A percentile compares a stretch with the other conserved stretches of the same genome.
Conservation (phyloP, 2,113 vertebrate species). For the Melanotaenia duboulayi region DNA sequence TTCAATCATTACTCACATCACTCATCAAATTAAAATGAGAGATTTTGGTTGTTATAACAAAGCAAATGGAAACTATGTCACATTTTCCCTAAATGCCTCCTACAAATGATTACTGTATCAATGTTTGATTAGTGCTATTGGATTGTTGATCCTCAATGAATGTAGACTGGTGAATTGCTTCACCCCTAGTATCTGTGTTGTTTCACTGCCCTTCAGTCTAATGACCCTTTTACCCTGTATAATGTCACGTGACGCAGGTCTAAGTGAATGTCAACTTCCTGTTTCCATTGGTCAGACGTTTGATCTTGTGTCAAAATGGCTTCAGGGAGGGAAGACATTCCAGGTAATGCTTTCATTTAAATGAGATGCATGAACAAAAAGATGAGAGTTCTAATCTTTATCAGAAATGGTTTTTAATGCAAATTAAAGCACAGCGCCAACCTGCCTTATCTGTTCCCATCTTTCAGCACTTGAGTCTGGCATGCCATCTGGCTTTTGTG, state of each 20-base stretch:
- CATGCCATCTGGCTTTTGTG: constrained; percentile 73
- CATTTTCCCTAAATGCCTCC: too few relatives aligned
- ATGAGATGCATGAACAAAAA: not conserved
- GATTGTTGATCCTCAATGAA: too few relatives aligned
- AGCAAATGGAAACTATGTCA: too few relatives aligned
- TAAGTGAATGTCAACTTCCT: constrained; percentile 9
- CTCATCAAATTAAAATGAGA: too few relatives aligned
- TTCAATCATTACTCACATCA: too few relatives aligned
- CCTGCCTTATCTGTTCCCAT: not conserved
- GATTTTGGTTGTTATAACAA: too few relatives aligned
- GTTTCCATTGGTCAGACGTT: not conserved
- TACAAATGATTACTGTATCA: too few relatives aligned
- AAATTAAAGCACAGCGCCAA: not conserved
- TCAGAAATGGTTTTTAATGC: not conserved
- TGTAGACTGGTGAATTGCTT: too few relatives aligned
- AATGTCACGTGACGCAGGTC: constrained; percentile 36
- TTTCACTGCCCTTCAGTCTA: not conserved
- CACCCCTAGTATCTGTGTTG: not conserved
- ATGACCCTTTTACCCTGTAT: constrained; percentile 7
- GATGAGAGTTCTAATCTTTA: not conserved
- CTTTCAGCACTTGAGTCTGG: constrained; percentile 70
- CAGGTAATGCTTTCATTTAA: constrained; percentile 62
- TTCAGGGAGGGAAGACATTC: constrained; percentile 65
- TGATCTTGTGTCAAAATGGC: constrained; percentile 61
- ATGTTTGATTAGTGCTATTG: too few relatives aligned